Evolutionary conservation across 2,888 invertebrate species (phyloP).

Genomic region (Amiota communis): DNA sequence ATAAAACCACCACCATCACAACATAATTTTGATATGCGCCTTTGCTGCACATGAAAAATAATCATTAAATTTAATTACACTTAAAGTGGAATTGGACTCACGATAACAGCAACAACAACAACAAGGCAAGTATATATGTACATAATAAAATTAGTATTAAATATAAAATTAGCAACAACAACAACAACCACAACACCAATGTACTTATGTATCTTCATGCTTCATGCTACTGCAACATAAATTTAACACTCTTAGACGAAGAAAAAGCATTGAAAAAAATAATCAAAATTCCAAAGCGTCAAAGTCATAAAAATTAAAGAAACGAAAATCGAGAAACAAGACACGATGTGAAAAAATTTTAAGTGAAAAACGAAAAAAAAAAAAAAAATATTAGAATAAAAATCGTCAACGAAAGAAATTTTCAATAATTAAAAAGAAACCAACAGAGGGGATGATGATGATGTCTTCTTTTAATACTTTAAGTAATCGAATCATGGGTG

Average conservation of each 20-base stretch:
- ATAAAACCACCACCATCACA: too few species aligned
- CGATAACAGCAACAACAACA: conserved; percentile 42
- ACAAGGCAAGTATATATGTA: too few species aligned
- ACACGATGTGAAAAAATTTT: conserved; percentile 26
- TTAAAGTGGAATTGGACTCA: conserved; percentile 20
- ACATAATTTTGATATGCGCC: not conserved
- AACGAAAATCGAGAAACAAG: too few species aligned
- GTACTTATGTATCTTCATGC: not conserved
- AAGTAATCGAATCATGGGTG: too few species aligned
- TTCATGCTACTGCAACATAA: conserved; percentile 40
- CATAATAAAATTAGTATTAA: conserved; percentile 58
- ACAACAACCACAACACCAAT: not conserved
- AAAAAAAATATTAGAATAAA: too few species aligned
- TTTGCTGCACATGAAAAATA: not conserved
- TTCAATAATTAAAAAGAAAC: too few species aligned
- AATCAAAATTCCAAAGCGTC: conserved; percentile 57
- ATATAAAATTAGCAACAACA: conserved; percentile 35
- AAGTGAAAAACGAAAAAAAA: not conserved
- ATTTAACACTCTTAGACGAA: conserved; percentile 38
- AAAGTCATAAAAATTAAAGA: conserved; percentile 44
- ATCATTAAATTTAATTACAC: conserved; percentile 26
- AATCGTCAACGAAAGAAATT: conserved; percentile 46
- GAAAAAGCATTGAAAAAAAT: conserved; percentile 10
- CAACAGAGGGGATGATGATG: too few species aligned
- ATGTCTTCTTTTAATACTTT: too few species aligned